A percentile compares a stretch with the other conserved stretches of the same genome.
phyloP scores from a whole-genome alignment of 2,888 invertebrate species.

The Altica lythri region DNA sequence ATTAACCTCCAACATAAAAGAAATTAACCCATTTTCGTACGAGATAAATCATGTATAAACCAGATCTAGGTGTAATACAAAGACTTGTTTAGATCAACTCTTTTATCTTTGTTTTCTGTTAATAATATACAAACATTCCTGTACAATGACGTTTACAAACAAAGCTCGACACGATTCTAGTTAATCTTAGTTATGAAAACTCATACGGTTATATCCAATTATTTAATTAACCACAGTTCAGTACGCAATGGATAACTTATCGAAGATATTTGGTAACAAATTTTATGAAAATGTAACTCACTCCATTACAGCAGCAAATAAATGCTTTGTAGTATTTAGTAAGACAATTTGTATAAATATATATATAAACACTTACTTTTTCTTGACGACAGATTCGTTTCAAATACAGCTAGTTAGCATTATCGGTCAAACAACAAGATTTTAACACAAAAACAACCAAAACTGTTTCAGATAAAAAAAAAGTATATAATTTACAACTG shows the following conservation, averaged over 20 bases:
- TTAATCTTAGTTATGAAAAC: constrained; percentile 1
- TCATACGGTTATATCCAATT: constrained; percentile 4
- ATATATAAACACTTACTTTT: constrained; percentile 5
- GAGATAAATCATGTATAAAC: no score
- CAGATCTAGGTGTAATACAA: no score
- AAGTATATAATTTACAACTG: constrained; percentile 3
- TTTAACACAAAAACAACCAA: constrained; percentile 19
- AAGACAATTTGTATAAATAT: no score
- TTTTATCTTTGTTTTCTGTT: constrained; percentile 10
- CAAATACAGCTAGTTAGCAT: constrained; percentile 5
- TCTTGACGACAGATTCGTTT: neutral
- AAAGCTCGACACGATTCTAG: neutral
- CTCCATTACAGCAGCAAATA: no score
- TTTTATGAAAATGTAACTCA: no score
- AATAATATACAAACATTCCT: constrained; percentile 7
- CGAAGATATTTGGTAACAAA: no score
- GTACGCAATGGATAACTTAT: no score
- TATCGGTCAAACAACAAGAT: constrained; percentile 7
- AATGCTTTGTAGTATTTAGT: no score
- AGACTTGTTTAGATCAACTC: no score
- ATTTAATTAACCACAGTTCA: constrained; percentile 10
- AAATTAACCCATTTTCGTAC: no score
- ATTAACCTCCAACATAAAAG: no score
- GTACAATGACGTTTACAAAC: constrained; percentile 6
- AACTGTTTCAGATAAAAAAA: constrained; percentile 9